Evolutionary conservation across 2,113 vertebrate species (phyloP), one percentile per base, ranked within the genome.

Genomic region (Zosterops japonicus): DNA sequence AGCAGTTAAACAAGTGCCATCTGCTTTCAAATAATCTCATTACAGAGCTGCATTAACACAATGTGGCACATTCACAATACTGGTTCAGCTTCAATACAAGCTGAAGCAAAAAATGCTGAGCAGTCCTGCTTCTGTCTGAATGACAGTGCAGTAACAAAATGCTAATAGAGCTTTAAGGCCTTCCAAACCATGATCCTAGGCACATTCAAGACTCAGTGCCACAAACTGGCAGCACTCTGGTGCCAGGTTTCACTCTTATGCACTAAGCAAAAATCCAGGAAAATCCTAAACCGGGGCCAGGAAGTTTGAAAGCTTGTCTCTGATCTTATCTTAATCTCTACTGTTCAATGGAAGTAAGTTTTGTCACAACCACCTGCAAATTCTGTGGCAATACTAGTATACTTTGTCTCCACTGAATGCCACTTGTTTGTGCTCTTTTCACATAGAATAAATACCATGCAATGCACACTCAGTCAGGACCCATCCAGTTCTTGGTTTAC

Each of bases 11-110:
- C 53, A 31, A 33, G 63, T 63, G 49, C 33, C 81, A 77, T 79
- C 77, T 87, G 68, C 93, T 80, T 41, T 75, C 75, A 85, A 92
- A 77, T 63, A 91, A 92, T 77, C 75, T 60, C 31, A 21, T 87
- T 94, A 60, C 47, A 60, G 60, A 88, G 63, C 75, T 64, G 83
- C 65, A 92, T 35, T 80, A 90, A 70, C 47, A 55, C 29, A 25
- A 33, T 53, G 44, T 15, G 55, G 50, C 80, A 87, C 72, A 80
- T 35, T 83, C 74, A 88, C 70, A 89, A 29, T 15, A 71, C 53
- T 11, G 55, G 41, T 77, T 90, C 67, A 50, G 69, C 82, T 90
- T 67, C 88, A 60, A 9, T 22, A 57, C 28, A 79, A 35, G 52
- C 36, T 31, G 67, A 87, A 90, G 50, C 41, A 59, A 83, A 84